Percentiles rank a stretch among this genome's conserved stretches.
phyloP scores from a whole-genome alignment of 2,888 invertebrate genomes.

The Chaetogeoica ovagalla region DNA sequence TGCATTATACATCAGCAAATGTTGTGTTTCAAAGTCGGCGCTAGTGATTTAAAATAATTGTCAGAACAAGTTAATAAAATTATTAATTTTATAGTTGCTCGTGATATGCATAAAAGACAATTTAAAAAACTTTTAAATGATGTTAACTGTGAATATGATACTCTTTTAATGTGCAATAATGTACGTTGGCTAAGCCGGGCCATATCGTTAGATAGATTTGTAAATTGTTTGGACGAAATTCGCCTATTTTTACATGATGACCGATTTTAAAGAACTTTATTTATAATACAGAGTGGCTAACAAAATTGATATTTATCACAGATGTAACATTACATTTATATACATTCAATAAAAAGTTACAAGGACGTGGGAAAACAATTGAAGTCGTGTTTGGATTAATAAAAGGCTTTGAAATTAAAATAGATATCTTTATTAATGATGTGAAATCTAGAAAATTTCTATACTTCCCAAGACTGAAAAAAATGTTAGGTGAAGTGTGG shows the following conservation, averaged over 20 bases:
- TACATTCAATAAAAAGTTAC: too few relatives aligned
- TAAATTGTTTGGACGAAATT: slow-evolving; percentile 33
- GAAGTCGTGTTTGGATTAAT: too few relatives aligned
- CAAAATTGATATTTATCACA: slow-evolving; percentile 34
- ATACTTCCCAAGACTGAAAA: too few relatives aligned
- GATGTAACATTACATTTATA: background rate
- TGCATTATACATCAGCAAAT: slow-evolving; percentile 23
- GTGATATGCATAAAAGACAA: slow-evolving; percentile 29
- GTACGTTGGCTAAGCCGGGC: slow-evolving; percentile 28
- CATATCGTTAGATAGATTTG: slow-evolving; percentile 19
- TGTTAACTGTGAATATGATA: slow-evolving; percentile 37
- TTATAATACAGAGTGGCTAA: slow-evolving; percentile 27
- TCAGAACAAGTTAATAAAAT: slow-evolving; percentile 37
- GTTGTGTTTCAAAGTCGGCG: slow-evolving; percentile 17
- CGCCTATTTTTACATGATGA: slow-evolving; percentile 29
- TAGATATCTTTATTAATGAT: too few relatives aligned
- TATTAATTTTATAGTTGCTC: slow-evolving; percentile 36
- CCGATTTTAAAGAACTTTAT: slow-evolving; percentile 30
- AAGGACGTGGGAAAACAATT: too few relatives aligned
- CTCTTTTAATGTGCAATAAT: slow-evolving; percentile 23
- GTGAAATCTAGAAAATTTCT: too few relatives aligned
- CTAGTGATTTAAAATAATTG: slow-evolving; percentile 33
- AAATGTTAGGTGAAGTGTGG: background rate
- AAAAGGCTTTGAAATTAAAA: too few relatives aligned
- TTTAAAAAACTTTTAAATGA: slow-evolving; percentile 25